phyloP scores from a whole-genome alignment of 2,113 vertebrate genomes.

The Cynopterus brachyotis region DNA sequence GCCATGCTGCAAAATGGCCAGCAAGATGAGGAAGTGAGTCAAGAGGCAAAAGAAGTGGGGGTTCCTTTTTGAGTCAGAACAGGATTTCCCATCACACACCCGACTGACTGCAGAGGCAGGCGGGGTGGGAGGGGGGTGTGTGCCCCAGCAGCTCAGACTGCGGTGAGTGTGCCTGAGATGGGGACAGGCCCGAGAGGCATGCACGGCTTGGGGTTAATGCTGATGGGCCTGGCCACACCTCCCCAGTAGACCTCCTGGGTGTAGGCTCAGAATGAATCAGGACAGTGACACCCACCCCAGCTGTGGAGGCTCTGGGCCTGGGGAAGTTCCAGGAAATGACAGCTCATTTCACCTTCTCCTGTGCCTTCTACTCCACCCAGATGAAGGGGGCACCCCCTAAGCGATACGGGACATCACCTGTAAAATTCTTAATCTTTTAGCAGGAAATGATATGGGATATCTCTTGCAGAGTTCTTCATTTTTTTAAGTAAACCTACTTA shows the following conservation, averaged over 20 bases:
- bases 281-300: accelerated
- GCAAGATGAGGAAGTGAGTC: slow-evolving; percentile 52
- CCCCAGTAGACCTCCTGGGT: accelerated
- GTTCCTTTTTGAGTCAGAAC: slow-evolving; percentile 70
- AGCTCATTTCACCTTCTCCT: accelerated
- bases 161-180: accelerated
- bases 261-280: background rate
- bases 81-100: slow-evolving; percentile 76
- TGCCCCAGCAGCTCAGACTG: background rate
- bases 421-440: no score
- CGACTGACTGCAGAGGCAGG: accelerated
- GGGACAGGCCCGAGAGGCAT: accelerated
- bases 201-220: accelerated
- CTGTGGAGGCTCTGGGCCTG: no score
- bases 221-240: accelerated
- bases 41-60: background rate
- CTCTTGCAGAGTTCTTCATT: no score
- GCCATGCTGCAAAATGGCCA: accelerated
- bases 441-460: no score
- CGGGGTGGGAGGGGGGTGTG: background rate
- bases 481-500: no score
- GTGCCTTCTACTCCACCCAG: background rate
- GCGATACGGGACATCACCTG: no score
- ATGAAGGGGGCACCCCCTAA: background rate
- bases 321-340: background rate